phyloP scores from a whole-genome alignment of 1,140 invertebrate genomes.

The Mylabris phalerata region DNA sequence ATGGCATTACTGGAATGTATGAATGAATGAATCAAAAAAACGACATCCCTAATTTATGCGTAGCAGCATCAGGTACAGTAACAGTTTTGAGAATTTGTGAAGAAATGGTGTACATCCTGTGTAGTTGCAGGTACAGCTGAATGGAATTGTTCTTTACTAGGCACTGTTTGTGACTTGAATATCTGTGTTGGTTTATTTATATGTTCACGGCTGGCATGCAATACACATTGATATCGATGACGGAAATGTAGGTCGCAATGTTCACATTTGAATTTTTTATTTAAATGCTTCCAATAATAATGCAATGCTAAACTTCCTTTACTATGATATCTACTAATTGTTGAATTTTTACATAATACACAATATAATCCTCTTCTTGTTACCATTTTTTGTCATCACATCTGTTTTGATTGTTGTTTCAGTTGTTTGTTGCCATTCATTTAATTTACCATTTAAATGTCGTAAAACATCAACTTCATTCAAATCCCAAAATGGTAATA shows the following conservation, averaged over 20 bases:
- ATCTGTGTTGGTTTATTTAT: conserved; percentile 25
- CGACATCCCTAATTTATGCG: conserved; percentile 39
- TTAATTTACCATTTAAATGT: conserved; percentile 30
- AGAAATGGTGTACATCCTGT: conserved; percentile 28
- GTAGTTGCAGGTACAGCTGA: conserved; percentile 26
- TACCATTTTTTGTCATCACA: conserved; percentile 31
- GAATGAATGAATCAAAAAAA: conserved; percentile 41
- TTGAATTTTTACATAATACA: conserved; percentile 33
- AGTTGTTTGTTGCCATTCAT: conserved; percentile 24
- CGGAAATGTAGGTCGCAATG: conserved; percentile 40
- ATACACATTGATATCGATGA: conserved; percentile 43
- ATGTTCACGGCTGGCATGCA: conserved; percentile 42
- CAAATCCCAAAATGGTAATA: conserved; percentile 34
- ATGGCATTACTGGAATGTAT: conserved; percentile 36
- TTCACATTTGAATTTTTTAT: conserved; percentile 39
- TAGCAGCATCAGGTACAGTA: conserved; percentile 37
- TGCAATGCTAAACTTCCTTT: conserved; percentile 35
- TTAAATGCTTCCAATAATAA: conserved; percentile 36
- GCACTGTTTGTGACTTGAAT: conserved; percentile 27
- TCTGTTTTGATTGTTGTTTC: conserved; percentile 3
- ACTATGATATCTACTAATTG: conserved; percentile 36
- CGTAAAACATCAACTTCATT: conserved; percentile 33
- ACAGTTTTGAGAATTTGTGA: conserved; percentile 30
- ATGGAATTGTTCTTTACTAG: conserved; percentile 34
- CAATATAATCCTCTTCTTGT: conserved; percentile 33